Evolutionary conservation across 2,113 vertebrate genomes (phyloP), one percentile per base, ranked within the genome.

Genomic region (Dipodomys ordii): DNA sequence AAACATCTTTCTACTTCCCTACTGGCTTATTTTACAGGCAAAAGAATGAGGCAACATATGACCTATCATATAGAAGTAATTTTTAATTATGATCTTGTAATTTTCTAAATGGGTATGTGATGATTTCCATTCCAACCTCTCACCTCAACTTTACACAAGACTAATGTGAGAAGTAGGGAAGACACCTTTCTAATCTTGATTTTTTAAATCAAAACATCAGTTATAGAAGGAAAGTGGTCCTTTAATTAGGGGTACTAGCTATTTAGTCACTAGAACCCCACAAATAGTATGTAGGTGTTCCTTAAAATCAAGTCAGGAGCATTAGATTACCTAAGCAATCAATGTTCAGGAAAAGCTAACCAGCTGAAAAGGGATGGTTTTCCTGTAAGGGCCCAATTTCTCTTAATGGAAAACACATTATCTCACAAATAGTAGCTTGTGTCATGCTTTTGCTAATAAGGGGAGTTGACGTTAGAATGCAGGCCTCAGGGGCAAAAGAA

Each of bases 361-460:
- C 64, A 83, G 57, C 77, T 92, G 27, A 88, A 89, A 84, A 88
- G 7, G 25, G 57, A 65, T 22, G 0, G 64, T 92, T 93, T 67
- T 94, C 87, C 74, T 90, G 65, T 85, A 89, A 27, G 23, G 20
- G 8, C 84, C 82, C 76, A 79, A 81, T 8, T 46, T 74, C 39
- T 88, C 30, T 94, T 93, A 92, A 65, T 88, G 87, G 62, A 88
- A 95, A 96, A 96, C 88, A 53, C 71, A 94, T 95, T 88, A 87
- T 79, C 74, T 86, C 90, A 91, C 69, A 95, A 96, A 96, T 91
- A 87, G 81, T n/a, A 87, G 9, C 10, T 97, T 93, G 13, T 71
- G 97, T 97, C 88, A 60, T 96, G 30, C 57, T 86, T 88, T 88
- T 49, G 93, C 72, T 90, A 96, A 49, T 89, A 96, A 95, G 91